Evolutionary conservation across 2,888 invertebrate species (phyloP).

Genomic region (Brenthis hecate): DNA sequence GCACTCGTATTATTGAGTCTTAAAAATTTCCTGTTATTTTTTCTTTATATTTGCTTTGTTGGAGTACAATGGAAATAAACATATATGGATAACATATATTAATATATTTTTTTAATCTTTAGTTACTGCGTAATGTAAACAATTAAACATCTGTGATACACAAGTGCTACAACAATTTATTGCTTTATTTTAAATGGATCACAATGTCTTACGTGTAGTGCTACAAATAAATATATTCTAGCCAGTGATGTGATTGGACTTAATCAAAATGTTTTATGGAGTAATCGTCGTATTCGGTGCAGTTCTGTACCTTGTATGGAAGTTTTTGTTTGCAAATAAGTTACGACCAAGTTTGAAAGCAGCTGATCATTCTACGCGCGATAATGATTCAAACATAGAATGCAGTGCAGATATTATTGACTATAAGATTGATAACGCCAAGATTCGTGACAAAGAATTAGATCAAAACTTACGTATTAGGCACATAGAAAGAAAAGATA

Average conservation of each 20-base stretch:
- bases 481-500: neutral
- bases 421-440: neutral
- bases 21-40: constrained; percentile 39
- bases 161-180: constrained; percentile 47
- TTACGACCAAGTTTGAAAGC: constrained; percentile 24
- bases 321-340: constrained; percentile 53
- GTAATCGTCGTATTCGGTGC: constrained; percentile 65
- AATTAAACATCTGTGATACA: constrained; percentile 48
- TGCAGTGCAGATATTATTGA: constrained; percentile 6
- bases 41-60: constrained; percentile 9
- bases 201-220: constrained; percentile 46
- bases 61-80: constrained; percentile 19
- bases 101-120: constrained; percentile 14
- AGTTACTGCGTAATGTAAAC: constrained; percentile 44
- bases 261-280: constrained; percentile 69
- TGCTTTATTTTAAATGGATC: constrained; percentile 61
- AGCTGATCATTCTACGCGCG: constrained; percentile 17
- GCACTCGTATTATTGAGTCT: constrained; percentile 50
- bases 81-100: neutral
- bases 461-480: neutral
- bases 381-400: constrained; percentile 16
- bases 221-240: constrained; percentile 52
- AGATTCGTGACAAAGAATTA: constrained; percentile 1
- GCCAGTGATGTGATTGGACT: constrained; percentile 65
- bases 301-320: constrained; percentile 66